phyloP scores from a whole-genome alignment of 2,888 invertebrate genomes.

The Rhimphoctona megacephalus region DNA sequence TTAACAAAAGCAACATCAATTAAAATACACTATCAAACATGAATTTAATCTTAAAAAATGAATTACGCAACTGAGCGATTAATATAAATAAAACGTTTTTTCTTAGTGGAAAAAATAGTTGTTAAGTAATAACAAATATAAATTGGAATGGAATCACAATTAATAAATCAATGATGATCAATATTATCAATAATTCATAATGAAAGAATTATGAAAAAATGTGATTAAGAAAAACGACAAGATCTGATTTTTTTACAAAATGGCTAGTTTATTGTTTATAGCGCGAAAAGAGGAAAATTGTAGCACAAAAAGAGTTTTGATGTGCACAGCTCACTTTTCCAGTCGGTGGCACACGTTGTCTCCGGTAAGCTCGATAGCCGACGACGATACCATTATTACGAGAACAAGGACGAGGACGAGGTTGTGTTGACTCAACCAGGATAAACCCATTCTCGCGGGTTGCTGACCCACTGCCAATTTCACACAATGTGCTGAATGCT shows the following conservation, averaged over 20 bases:
- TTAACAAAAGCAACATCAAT: neutral
- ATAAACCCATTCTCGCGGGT: conserved; percentile 67
- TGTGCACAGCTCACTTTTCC: conserved; percentile 82
- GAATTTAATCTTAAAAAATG: neutral
- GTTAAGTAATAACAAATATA: neutral
- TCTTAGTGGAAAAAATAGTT: neutral
- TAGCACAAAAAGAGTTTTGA: conserved; percentile 32
- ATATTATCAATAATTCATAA: neutral
- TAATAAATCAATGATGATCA: neutral
- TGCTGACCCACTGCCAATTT: conserved; percentile 58
- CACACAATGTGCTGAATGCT: conserved; percentile 57
- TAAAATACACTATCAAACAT: neutral
- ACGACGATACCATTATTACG: conserved; percentile 70
- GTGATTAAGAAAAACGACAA: neutral
- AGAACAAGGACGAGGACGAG: conserved; percentile 74
- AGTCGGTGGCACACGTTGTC: conserved; percentile 82
- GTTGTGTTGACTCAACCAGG: conserved; percentile 66
- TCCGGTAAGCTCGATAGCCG: conserved; percentile 76
- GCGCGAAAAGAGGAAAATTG: neutral
- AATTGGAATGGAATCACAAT: neutral
- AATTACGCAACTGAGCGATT: neutral
- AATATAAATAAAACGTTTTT: neutral
- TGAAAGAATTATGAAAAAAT: neutral
- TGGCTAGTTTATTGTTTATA: neutral
- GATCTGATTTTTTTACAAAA: neutral